These are phyloP conservation scores for Babyrousa celebensis DNA, from an alignment of 2,797 vertebrate species.

Conservation along the genomic window DNA sequence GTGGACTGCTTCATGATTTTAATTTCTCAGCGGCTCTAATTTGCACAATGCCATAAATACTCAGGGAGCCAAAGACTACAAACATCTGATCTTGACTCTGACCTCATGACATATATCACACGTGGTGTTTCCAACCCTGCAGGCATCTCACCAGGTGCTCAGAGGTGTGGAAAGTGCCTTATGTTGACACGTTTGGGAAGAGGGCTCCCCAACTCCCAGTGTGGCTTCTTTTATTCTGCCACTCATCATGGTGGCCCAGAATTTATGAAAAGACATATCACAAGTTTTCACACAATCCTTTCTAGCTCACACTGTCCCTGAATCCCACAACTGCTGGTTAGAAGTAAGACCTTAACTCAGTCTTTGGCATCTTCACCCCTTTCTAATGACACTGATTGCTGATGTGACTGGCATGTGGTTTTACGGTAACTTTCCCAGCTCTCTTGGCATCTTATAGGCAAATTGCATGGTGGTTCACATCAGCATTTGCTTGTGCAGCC, in stretches of 20 bases:
- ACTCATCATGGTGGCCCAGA: conserved; percentile 78
- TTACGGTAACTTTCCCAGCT: neutral
- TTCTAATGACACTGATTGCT: neutral
- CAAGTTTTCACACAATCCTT: neutral
- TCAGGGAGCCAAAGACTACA: conserved; percentile 77
- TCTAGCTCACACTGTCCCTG: neutral
- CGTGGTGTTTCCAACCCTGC: conserved; percentile 60
- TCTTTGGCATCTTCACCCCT: neutral
- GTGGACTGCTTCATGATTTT: conserved; percentile 62
- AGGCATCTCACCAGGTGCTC: conserved; percentile 78
- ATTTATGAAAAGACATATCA: conserved; percentile 58
- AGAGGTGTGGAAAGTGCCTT: conserved; percentile 65
- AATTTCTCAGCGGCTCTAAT: conserved; percentile 76
- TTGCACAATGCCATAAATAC: conserved; percentile 70
- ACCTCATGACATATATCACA: conserved; percentile 58
- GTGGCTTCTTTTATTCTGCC: conserved; percentile 79
- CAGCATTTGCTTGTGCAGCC: neutral
- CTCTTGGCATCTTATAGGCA: neutral
- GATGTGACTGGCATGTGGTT: neutral
- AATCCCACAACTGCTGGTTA: neutral
- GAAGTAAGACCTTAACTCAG: conserved; percentile 4
- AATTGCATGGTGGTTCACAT: neutral
- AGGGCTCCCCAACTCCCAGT: conserved; percentile 65
- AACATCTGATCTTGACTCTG: conserved; percentile 64
- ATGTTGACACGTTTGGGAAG: conserved; percentile 64